Evolutionary conservation across 2,888 invertebrate genomes (phyloP).

Genomic region (Leucophenga maculata): DNA sequence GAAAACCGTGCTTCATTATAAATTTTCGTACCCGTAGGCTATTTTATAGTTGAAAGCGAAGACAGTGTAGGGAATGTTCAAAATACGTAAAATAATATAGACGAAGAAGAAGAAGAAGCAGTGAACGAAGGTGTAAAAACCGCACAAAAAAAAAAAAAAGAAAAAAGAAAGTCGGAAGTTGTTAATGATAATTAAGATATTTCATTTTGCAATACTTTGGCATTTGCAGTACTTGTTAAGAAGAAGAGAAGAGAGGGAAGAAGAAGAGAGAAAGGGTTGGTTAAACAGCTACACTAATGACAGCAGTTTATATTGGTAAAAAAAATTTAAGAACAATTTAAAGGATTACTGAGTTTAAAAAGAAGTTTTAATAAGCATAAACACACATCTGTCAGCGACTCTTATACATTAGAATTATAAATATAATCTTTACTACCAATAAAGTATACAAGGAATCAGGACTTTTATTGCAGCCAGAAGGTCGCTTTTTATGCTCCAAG

Average conservation of each 20-base stretch:
- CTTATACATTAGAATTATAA: no score
- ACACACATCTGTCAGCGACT: no score
- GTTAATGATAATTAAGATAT: slow-evolving; percentile 22
- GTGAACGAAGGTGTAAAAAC: slow-evolving; percentile 10
- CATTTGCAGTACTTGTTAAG: not conserved
- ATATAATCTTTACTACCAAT: no score
- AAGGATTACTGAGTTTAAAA: no score
- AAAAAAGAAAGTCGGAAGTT: slow-evolving; percentile 4
- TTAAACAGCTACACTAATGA: not conserved
- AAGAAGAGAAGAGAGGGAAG: not conserved
- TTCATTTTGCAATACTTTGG: not conserved
- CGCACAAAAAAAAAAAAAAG: not conserved
- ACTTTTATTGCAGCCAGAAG: no score
- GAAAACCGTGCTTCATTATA: slow-evolving; percentile 1
- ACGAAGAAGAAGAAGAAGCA: no score
- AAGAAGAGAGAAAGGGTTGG: not conserved
- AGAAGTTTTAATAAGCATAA: no score
- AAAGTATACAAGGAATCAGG: no score
- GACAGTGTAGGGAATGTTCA: no score
- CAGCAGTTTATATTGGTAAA: no score
- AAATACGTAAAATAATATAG: no score
- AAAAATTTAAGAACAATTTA: not conserved
- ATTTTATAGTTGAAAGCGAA: not conserved
- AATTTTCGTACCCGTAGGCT: slow-evolving; percentile 6
- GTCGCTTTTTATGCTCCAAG: no score